phyloP scores from a whole-genome alignment of 1,140 invertebrate species.

The Saccostrea glomerata region DNA sequence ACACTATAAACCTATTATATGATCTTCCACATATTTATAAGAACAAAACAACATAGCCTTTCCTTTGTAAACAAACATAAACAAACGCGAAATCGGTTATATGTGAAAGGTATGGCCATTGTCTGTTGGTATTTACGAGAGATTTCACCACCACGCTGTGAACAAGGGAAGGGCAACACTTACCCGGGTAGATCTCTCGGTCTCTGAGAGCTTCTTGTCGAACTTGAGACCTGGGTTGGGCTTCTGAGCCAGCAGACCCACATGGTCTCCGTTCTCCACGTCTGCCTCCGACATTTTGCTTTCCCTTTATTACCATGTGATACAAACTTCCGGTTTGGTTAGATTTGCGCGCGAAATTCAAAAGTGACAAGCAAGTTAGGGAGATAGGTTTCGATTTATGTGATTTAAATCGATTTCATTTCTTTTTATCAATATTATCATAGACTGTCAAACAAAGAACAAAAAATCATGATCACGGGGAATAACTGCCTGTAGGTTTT shows the following conservation, averaged over 20 bases:
- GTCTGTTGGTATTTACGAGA: background rate
- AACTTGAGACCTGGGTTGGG: slow-evolving; percentile 65
- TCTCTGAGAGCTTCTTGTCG: slow-evolving; percentile 64
- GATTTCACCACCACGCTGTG: background rate
- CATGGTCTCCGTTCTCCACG: slow-evolving; percentile 64
- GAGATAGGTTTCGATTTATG: too few species aligned
- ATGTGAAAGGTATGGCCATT: background rate
- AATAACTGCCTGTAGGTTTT: too few species aligned
- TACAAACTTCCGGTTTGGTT: slow-evolving; percentile 45
- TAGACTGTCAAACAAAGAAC: too few species aligned
- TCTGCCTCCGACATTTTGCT: slow-evolving; percentile 73
- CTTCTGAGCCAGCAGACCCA: slow-evolving; percentile 65
- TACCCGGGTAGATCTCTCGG: slow-evolving; percentile 66
- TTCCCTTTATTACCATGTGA: slow-evolving; percentile 64
- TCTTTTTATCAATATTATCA: too few species aligned
- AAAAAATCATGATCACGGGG: too few species aligned
- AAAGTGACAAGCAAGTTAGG: background rate
- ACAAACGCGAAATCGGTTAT: too few species aligned
- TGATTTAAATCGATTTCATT: too few species aligned
- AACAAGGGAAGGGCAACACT: background rate
- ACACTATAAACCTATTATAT: too few species aligned
- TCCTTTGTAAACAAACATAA: too few species aligned
- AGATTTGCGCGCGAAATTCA: slow-evolving; percentile 19
- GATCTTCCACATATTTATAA: too few species aligned
- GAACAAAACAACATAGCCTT: too few species aligned